Evolutionary conservation across 2,113 vertebrate species (phyloP), one percentile per base, ranked within the genome.

Genomic region (Prietella phreatophila): DNA sequence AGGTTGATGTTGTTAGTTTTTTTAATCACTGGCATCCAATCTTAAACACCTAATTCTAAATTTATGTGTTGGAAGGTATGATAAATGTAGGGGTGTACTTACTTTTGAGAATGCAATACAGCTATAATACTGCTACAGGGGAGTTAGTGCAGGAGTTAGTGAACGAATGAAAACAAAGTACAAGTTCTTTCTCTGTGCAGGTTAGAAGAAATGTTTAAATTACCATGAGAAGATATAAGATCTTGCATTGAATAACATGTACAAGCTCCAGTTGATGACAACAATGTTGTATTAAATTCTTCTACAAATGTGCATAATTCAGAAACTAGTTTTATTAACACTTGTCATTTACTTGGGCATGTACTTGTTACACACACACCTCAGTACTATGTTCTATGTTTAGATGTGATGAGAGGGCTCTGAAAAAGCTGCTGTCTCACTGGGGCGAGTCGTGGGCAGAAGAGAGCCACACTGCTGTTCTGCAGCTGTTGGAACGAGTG

Each of bases 351-450:
- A 30, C 50, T 25, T 47, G 17, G 8, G 47, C 39, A 47, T 47
- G 36, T 73, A 47, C n/a, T n/a, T 79, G 9, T 55, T 30, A 36
- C 79, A 36, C 8, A 5, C 33, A 82, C 47, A 55, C 1, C 30
- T 60, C 9, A 60, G 19, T 58, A 55, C 80, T 82, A 22, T 17
- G 33, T 88, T 61, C 84, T 84, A 36, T 55, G 53, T 36, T 82
- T 69, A 98, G 97, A 78, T 97, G 96, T 55, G 96, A 97, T 61
- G 95, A 96, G 86, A 96, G 95, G 91, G 92, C 47, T 0, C 88
- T 96, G 90, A 95, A 92, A 87, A 96, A 93, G 89, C 91, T 96
- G 53, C 85, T 93, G 83, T 94, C 93, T 11, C 92, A 87, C 83
- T 93, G 95, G 5, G 94, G 94, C 22, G 94, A 86, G 85, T 91